Base-by-base conservation (phyloP, 2,888 invertebrate genomes). In the Noctua fimbriata region DNA sequence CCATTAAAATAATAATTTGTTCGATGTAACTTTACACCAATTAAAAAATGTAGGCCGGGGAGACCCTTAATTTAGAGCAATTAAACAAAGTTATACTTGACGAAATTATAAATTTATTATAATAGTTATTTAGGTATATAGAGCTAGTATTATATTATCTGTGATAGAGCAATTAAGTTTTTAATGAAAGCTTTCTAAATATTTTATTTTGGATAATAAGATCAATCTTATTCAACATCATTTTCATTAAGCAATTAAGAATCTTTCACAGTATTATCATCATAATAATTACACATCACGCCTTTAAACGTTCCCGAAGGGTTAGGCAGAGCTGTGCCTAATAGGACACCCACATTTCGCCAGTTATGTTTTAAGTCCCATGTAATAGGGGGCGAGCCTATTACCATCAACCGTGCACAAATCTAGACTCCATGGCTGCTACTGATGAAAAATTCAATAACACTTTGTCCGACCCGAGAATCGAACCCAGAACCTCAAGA, bases 11-110 rank as follows among this genome's bases (percentile, higher is more conserved):
- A 32, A n/a, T 81, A 52, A 69, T 60, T 28, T 16, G 10, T 28
- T 67, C n/a, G 3, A 67, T 60, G 83, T 60, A 82, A 80, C 49
- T 60, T 60, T 69, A 83, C 24, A 76, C 77, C 77, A 69, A 83
- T 83, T 76, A 81, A 76, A 69, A 63, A 76, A 69, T 65, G 2
- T 36, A 28, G 63, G n/a, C 18, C 14, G 24, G 4, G 4, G 1
- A 41, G n/a, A 18, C 18, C 58, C 69, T 76, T 41, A 41, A 75
- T n/a, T 76, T 47, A 18, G 18, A 63, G 36, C 67, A 82, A 80
- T 60, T 60, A 28, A n/a, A n/a, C n/a, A n/a, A 58, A 58, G 7
- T 69, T 82, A 69, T 6, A 28, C 52, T 28, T 66, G 32, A 65
- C 10, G 47, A 82, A 82, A 60, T 60, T 14, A 65, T 66, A n/a